These are phyloP conservation scores for Enteromius trimaculatus DNA, from an alignment of 2,797 vertebrate genomes.

Conservation along the genomic window DNA sequence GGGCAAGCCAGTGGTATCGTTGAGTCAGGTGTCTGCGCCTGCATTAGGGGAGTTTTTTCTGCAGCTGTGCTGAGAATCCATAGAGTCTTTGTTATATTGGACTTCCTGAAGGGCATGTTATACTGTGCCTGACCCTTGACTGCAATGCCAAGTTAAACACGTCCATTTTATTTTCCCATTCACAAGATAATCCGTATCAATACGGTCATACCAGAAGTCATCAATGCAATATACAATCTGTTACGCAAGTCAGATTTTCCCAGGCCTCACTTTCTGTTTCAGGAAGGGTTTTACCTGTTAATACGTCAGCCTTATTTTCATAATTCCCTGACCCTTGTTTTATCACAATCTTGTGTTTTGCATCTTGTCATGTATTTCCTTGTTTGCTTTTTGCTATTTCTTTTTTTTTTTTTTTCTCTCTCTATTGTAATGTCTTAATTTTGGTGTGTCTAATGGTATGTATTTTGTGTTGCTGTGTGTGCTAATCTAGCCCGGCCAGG, in stretches of 20 bases:
- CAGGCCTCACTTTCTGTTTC: constrained; percentile 2
- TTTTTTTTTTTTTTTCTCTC: not conserved
- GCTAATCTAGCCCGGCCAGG: constrained; percentile 85
- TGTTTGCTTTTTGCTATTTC: constrained; percentile 34
- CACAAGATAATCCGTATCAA: not conserved
- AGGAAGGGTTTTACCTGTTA: not conserved
- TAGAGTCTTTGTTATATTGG: not conserved
- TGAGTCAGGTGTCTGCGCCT: not conserved
- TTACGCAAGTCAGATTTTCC: not conserved
- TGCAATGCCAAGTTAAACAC: not conserved
- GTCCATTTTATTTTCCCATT: not conserved
- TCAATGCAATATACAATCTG: not conserved
- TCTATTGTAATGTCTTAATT: constrained; percentile 16
- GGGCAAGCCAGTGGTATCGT: not conserved
- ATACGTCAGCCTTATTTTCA: not conserved
- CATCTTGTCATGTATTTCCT: constrained; percentile 33
- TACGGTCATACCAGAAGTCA: not conserved
- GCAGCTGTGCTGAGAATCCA: not conserved
- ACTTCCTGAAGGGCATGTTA: constrained; percentile 9
- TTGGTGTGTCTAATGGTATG: constrained; percentile 48
- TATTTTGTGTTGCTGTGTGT: constrained; percentile 52
- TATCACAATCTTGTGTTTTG: constrained; percentile 13
- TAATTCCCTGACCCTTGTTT: not conserved
- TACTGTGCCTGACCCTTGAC: constrained; percentile 2
- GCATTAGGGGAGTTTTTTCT: not conserved